phyloP scores from a whole-genome alignment of 1,140 invertebrate genomes.

The Forficula auricularia region DNA sequence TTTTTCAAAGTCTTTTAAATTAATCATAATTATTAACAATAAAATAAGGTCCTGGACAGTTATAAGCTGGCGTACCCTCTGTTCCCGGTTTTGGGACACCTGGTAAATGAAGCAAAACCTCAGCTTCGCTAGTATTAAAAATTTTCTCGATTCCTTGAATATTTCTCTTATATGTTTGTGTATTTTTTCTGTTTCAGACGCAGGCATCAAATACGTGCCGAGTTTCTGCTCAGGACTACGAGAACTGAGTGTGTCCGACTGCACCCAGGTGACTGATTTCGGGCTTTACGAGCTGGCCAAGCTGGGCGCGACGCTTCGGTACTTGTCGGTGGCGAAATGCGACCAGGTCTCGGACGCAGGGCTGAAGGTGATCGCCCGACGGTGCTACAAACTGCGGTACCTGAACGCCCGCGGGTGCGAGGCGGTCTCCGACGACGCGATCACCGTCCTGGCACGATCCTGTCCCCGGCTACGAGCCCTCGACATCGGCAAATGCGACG shows the following conservation, averaged over 20 bases:
- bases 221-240: constrained; percentile 66
- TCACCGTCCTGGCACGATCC: constrained; percentile 61
- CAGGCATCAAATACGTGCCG: constrained; percentile 60
- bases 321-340: constrained; percentile 78
- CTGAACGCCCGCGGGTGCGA: constrained; percentile 81
- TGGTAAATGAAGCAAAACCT: too few relatives aligned
- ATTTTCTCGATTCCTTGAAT: too few relatives aligned
- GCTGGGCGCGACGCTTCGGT: constrained; percentile 62
- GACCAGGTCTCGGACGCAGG: constrained; percentile 41
- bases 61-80: too few relatives aligned
- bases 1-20: too few relatives aligned
- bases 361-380: constrained; percentile 53
- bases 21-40: too few relatives aligned
- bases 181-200: constrained; percentile 33
- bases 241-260: constrained; percentile 80
- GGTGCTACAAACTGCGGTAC: constrained; percentile 78
- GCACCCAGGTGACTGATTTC: constrained; percentile 73
- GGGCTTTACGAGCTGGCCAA: constrained; percentile 77
- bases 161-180: too few relatives aligned
- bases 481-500: constrained; percentile 82
- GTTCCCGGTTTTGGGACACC: too few relatives aligned
- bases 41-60: too few relatives aligned
- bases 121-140: too few relatives aligned
- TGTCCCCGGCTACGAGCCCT: constrained; percentile 68
- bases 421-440: constrained; percentile 74